Evolutionary conservation across 2,797 vertebrate genomes (phyloP), one percentile per base, ranked within the genome.

Genomic region (Orestias chungarensis): DNA sequence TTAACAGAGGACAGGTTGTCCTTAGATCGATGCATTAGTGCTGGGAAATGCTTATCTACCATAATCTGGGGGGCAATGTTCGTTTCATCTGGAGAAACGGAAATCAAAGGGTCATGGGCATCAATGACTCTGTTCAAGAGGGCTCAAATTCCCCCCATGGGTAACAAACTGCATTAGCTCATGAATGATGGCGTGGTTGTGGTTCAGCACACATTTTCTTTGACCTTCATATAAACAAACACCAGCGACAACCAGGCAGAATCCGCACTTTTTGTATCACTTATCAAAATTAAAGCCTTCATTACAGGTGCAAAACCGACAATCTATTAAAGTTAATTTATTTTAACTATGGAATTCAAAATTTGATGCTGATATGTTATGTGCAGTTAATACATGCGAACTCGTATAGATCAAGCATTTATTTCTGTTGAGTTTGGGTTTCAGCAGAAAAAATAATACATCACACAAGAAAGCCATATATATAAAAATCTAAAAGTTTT

Each of bases 111-210:
- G 82, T 82, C 44, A 42, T 68, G 74, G 64, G 65, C 66, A 76
- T 80, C 84, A 23, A 40, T 68, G 74, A 85, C 69, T 84, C 71
- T 23, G 61, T 71, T 82, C 72, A 65, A 73, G 59, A 75, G 75
- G 62, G 33, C 38, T 86, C 78, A 47, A 31, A 85, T 85, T 83
- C 6, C 66, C 80, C 84, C 79, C 84, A 66, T 49, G 25, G 83
- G 82, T 84, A 75, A 69, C 82, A 80, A 86, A 85, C 81, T 85
- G 79, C 82, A 84, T 89, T 89, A 83, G 74, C 80, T 88, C 70
- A 46, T 73, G 62, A 68, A 78, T 82, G 64, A 87, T 70, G 76
- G 64, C 40, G 66, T 78, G 35, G 69, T 52, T 66, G 33, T n/a
- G 42, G 27, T 31, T 15, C 47, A 52, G 43, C 6, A 66, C 65